These are phyloP conservation scores for Subacronicta megacephala DNA, from an alignment of 2,888 invertebrate genomes.

Conservation along the genomic window DNA sequence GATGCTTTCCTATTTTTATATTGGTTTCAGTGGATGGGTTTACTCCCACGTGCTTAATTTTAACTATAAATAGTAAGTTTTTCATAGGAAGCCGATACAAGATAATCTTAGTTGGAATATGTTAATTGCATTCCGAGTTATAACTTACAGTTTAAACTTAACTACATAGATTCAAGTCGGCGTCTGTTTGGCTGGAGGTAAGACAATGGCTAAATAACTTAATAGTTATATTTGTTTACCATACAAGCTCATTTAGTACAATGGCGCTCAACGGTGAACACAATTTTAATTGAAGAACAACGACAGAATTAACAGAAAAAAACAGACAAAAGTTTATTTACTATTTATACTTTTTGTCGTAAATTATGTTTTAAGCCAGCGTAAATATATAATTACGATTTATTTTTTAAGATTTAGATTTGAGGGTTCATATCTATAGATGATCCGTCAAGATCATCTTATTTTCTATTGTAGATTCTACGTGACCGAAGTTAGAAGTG, in stretches of 20 bases:
- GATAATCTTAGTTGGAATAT: slow-evolving; percentile 56
- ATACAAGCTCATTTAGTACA: slow-evolving; percentile 1
- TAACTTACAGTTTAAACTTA: slow-evolving; percentile 34
- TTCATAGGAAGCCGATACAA: slow-evolving; percentile 38
- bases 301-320: too few species aligned
- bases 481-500: too few species aligned
- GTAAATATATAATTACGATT: too few species aligned
- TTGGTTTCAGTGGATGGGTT: slow-evolving; percentile 29
- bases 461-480: too few species aligned
- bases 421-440: too few species aligned
- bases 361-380: too few species aligned
- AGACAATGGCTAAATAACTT: slow-evolving; percentile 38
- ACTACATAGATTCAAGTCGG: slow-evolving; percentile 30
- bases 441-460: too few species aligned
- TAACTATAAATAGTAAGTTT: slow-evolving; percentile 47
- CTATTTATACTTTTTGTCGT: too few species aligned
- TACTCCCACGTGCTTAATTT: slow-evolving; percentile 58
- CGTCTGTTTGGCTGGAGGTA: slow-evolving; percentile 40
- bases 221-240: slow-evolving; percentile 27
- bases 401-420: too few species aligned
- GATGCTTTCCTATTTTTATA: slow-evolving; percentile 8
- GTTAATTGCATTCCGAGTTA: slow-evolving; percentile 57
- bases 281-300: too few species aligned
- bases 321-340: too few species aligned
- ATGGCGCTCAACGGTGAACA: neutral